A percentile compares a stretch with the other conserved stretches of the same genome.
Conservation (phyloP, 2,113 vertebrate genomes). For the Coptodon bakossiorum region DNA sequence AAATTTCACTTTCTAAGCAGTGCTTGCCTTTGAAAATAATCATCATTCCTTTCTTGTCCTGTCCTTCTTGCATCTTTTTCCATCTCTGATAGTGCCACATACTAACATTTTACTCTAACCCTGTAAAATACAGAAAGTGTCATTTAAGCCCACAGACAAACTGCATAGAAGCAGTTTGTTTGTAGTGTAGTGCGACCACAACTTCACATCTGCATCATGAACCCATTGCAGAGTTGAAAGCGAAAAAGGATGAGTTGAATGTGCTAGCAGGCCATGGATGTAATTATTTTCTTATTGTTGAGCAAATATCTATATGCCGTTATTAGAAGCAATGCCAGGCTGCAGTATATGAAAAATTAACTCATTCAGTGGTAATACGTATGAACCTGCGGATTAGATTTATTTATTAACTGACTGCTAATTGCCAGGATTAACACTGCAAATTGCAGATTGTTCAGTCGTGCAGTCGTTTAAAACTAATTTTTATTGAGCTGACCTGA, state of each 20-base stretch:
- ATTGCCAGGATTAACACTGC: accelerated
- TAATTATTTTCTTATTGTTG: background rate
- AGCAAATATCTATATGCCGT: background rate
- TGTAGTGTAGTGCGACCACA: background rate
- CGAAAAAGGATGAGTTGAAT: background rate
- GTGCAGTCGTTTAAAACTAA: accelerated
- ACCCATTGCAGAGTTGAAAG: background rate
- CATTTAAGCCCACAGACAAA: background rate
- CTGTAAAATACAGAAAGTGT: background rate
- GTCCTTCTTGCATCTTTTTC: background rate
- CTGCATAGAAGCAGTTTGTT: background rate
- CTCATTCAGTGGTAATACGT: background rate
- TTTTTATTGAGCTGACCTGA: background rate
- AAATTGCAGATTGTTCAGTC: background rate
- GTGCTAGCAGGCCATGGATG: background rate
- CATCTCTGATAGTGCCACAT: background rate
- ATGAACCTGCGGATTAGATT: background rate
- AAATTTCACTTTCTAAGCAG: background rate
- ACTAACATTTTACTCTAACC: background rate
- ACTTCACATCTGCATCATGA: background rate
- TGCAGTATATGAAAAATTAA: background rate
- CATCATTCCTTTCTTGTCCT: background rate
- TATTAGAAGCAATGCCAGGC: background rate
- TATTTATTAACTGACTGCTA: background rate
- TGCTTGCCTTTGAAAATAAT: background rate